Base-by-base conservation (phyloP, 2,113 vertebrate species). In the Arothron firmamentum region DNA sequence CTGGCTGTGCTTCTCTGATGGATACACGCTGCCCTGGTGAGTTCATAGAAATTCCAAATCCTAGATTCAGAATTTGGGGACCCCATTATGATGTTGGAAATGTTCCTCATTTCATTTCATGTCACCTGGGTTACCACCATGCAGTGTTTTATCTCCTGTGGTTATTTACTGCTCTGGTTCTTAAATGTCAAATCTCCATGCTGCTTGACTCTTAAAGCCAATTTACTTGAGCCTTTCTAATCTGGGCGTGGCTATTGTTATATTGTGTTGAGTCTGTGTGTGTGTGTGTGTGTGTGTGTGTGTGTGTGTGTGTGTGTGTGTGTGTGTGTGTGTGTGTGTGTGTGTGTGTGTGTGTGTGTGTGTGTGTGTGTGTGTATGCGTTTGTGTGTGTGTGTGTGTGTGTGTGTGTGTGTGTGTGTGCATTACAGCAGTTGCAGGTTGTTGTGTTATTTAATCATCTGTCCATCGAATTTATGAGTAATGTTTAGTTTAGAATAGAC, bases 221-320 rank as follows among this genome's bases (percentile, higher is more conserved):
- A 85, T 87, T 25, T 85, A 85, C 70, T 14, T 70, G 70, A 84
- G 70, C 78, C 84, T 63, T 54, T 70, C 60, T 86, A 86, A 87
- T 86, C 79, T 82, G 56, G 4, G 10, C 77, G 79, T 59, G 58
- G 23, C 38, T 50, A 28, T 49, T 1, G 8, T 51, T 49, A 4
- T 61, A 45, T n/a, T 70, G 46, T 58, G 31, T 51, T 16, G 59
- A 51, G 42, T 13, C 9, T 28, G 48, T 69, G 59, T 59, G 61
- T 47, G 48, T 48, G 19, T 53, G 54, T 59, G 58, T 41, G 13
- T 16, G 17, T 31, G 42, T 70, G 18, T 56, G 19, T 56, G 19
- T 59, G 42, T 19, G 11, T 49, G 16, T 7, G 42, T 13, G 6
- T 28, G 48, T 69, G 59, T 59, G 61, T 47, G 48, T 48, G 19